Base-by-base conservation (phyloP, 1,140 invertebrate genomes). In the Musca vetustissima region DNA sequence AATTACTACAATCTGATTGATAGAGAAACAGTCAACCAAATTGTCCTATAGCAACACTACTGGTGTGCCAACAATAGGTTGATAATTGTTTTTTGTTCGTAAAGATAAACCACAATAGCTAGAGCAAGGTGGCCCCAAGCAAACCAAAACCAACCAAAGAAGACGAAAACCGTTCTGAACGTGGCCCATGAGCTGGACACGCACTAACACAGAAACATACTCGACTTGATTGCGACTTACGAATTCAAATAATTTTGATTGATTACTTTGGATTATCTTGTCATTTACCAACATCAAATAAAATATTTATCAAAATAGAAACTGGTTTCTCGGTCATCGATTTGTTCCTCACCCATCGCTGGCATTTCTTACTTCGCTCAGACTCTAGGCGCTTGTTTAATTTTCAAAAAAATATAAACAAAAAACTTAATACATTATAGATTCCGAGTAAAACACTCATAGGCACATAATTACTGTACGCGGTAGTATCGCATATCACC, bases 231-330 rank as follows among this genome's bases (percentile, higher is more conserved):
- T 80, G 76, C 78, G 76, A 74, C 71, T 80, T 75, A 78, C 76
- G 80, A 80, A 80, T 80, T 80, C 77, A 80, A 80, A 80, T 80
- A 80, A 80, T 80, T 80, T 80, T 80, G 78, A 80, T 80, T 80
- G 78, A 80, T 80, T 80, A 80, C 78, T 80, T 80, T 80, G 78
- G 74, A 80, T 80, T 80, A 80, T 80, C 78, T 80, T 80, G 78
- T 80, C 78, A 80, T 80, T 80, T 80, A 78, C 73, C 76, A 80
- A 75, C 78, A 78, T 80, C 78, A 78, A 80, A 80, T 80, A 79
- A 73, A 80, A 80, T 80, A 80, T 80, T 80, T 80, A 80, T 76
- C 76, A 76, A 79, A 72, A 76, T 69, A 70, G 8, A 80, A 80
- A 80, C 78, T 76, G 75, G 78, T 80, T 80, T 71, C 49, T 21